Evolutionary conservation across 35 echinoderm and acorn worm genomes (phyloP), one percentile per base, ranked within the genome.

Genomic region (Heliocidaris erythrogramma): DNA sequence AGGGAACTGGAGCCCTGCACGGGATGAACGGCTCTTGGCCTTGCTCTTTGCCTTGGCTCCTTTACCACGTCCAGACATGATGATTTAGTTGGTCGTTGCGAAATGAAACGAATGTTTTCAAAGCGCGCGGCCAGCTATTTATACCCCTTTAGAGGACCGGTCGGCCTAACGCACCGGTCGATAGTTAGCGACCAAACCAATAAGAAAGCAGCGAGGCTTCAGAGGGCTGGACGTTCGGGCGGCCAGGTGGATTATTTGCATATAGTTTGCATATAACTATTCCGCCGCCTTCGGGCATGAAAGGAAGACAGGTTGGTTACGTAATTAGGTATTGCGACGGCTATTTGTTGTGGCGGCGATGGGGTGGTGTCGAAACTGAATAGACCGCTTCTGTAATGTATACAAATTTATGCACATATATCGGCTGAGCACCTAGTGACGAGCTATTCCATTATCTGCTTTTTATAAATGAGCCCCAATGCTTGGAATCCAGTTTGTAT

Each of bases 1-100:
- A 65, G 97, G 97, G 89, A 97, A 97, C 94, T 97, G 97, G 6
- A 97, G 94, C 27, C 97, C 97, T 49, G 97, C 97, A 56, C 97
- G 95, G 89, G 48, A 69, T 32, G 97, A 96, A 18, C 97, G 95
- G 49, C 95, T 97, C 31, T 93, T 94, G 31, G 78, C 90, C 90
- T 96, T 96, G 29, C 69, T 91, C 42, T 95, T 85, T 27, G 92
- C 78, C 85, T 94, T 95, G 0, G 49, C 95, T 32, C 95, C 97
- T 90, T 97, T 97, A 48, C 97, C 97, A 89, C 97, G 93, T 85
- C 97, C 97, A 56, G 97, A 92, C 97, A 97, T 97, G 48, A 52
- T 94, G 61, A 48, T 48, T 89, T 89, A 47, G 11, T 32, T 47
- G 0, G 87, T 89, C 87, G 87, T 89, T 48, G 29, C 47, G 31